A percentile compares a stretch with the other conserved stretches of the same genome.
phyloP scores from a whole-genome alignment of 2,113 vertebrate genomes.

The Phoenicopterus ruber region DNA sequence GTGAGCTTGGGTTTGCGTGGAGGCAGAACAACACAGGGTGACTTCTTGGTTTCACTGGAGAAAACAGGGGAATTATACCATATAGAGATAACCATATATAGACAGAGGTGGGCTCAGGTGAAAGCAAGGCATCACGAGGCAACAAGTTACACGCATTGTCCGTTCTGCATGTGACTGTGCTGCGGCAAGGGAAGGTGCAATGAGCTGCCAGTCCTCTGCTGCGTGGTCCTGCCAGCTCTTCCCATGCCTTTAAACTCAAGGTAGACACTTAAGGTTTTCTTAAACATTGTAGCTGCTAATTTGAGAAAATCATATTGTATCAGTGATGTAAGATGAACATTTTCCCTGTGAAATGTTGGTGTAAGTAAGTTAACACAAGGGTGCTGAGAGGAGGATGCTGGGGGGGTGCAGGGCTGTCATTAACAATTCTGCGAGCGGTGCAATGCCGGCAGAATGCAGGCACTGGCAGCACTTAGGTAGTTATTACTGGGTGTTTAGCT shows the following conservation, averaged over 20 bases:
- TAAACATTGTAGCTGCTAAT: not conserved
- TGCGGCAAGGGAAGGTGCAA: not conserved
- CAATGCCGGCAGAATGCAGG: not conserved
- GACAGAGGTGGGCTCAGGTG: not conserved
- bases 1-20: not conserved
- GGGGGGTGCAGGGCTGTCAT: not conserved
- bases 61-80: not conserved
- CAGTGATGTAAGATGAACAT: not conserved
- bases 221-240: not conserved
- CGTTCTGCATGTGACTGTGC: not conserved
- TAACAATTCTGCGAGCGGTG: not conserved
- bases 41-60: not conserved
- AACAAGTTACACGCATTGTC: rapidly evolving
- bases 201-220: not conserved
- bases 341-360: not conserved
- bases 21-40: not conserved
- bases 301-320: not conserved
- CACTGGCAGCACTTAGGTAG: not conserved
- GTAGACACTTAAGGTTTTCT: not conserved
- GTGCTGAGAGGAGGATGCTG: not conserved
- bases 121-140: not conserved
- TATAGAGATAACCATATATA: not conserved
- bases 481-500: not conserved
- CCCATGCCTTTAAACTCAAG: not conserved
- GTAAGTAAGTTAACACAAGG: not conserved